Evolutionary conservation across 1,140 invertebrate genomes (phyloP).

Genomic region (Episyrphus balteatus): DNA sequence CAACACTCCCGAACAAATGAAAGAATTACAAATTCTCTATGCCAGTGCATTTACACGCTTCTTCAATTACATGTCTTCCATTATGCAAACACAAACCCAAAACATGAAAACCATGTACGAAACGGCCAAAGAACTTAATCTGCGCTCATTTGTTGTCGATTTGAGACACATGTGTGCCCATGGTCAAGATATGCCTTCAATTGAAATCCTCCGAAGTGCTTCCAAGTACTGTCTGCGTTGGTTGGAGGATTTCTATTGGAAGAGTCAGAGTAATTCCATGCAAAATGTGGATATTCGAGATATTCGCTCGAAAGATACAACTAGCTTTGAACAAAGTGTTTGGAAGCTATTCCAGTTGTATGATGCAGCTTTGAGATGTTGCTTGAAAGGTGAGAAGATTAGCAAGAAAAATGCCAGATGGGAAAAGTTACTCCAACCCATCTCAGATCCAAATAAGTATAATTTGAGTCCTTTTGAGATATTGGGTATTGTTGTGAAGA

Average conservation of each 20-base stretch:
- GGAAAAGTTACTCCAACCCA: background rate
- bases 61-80: slow-evolving; percentile 35
- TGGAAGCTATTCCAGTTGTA: slow-evolving; percentile 14
- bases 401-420: background rate
- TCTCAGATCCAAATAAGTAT: background rate
- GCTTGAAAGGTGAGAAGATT: slow-evolving; percentile 16
- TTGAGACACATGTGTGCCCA: slow-evolving; percentile 31
- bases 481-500: slow-evolving; percentile 6
- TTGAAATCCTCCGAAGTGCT: slow-evolving; percentile 17
- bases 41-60: slow-evolving; percentile 28
- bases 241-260: slow-evolving; percentile 28
- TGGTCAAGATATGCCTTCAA: slow-evolving; percentile 24
- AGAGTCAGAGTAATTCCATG: slow-evolving; percentile 15
- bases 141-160: slow-evolving; percentile 31
- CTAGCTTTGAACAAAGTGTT: slow-evolving; percentile 18
- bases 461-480: slow-evolving; percentile 5
- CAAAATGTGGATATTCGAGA: slow-evolving; percentile 15
- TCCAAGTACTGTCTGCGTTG: slow-evolving; percentile 23
- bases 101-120: slow-evolving; percentile 31
- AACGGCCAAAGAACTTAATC: slow-evolving; percentile 22
- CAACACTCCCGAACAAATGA: slow-evolving; percentile 2
- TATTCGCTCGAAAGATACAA: slow-evolving; percentile 18
- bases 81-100: slow-evolving; percentile 17
- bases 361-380: slow-evolving; percentile 23
- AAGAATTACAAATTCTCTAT: slow-evolving; percentile 18